A percentile compares a stretch with the other conserved stretches of the same genome.
Evolutionary conservation across 2,113 vertebrate genomes (phyloP).

Genomic region (Centrocercus urophasianus): DNA sequence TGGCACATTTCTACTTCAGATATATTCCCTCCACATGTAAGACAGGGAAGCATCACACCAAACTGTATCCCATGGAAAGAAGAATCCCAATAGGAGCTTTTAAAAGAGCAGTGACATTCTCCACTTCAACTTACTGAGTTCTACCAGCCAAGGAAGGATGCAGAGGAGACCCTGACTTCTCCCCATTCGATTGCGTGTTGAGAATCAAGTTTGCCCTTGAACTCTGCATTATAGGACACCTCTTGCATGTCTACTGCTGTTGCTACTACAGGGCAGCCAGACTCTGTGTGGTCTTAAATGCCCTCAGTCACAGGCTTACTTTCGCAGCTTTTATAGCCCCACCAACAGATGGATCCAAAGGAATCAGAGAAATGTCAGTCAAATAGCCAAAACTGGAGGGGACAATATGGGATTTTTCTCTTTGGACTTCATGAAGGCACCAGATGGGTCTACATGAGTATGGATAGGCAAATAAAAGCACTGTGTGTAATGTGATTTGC

Average conservation of each 20-base stretch:
- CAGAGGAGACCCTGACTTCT: background rate
- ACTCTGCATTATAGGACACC: background rate
- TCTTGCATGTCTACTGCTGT: background rate
- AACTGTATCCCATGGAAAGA: background rate
- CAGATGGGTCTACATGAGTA: background rate
- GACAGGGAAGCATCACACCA: background rate
- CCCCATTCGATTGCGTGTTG: background rate
- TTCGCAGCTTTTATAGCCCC: background rate
- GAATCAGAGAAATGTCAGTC: background rate
- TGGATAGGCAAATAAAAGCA: background rate
- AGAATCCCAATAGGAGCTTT: background rate
- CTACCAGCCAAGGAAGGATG: background rate
- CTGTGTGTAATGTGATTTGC: background rate
- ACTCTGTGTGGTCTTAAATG: background rate
- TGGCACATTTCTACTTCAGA: background rate
- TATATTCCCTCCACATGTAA: background rate
- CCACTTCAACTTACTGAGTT: fast-evolving
- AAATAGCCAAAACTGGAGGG: background rate
- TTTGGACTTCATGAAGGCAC: background rate
- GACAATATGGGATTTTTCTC: background rate
- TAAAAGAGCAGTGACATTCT: background rate
- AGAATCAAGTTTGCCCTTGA: background rate
- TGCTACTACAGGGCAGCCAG: background rate
- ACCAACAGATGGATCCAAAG: background rate
- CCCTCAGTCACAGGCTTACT: background rate